Conservation (phyloP, 2,113 vertebrate genomes). For the Hipposideros armiger region DNA sequence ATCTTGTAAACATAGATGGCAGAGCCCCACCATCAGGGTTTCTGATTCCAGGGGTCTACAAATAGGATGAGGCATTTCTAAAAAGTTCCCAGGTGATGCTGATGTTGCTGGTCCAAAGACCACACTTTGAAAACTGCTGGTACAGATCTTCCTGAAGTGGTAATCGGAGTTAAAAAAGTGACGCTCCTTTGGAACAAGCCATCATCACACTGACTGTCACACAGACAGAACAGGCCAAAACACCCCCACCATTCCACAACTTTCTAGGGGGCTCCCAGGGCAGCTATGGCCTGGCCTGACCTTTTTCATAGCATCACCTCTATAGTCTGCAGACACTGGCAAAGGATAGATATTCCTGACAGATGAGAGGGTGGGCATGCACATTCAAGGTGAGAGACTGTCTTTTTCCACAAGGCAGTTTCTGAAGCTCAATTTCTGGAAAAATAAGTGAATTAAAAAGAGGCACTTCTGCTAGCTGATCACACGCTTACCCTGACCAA, state of each 20-base stretch:
- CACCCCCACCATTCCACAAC: not conserved
- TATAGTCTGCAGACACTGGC: not conserved
- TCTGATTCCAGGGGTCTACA: not conserved
- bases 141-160: not conserved
- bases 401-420: not conserved
- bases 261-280: not conserved
- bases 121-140: not conserved
- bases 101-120: not conserved
- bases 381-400: not conserved
- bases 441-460: not conserved
- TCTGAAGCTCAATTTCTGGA: slow-evolving; percentile 3
- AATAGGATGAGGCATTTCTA: not conserved
- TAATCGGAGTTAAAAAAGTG: not conserved
- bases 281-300: not conserved
- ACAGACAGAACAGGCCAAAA: not conserved
- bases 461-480: not conserved
- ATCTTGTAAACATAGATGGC: not conserved
- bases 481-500: not conserved
- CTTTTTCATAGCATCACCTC: not conserved
- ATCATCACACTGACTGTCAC: not conserved
- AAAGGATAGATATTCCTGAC: not conserved
- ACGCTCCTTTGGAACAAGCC: not conserved
- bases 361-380: not conserved
- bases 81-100: not conserved
- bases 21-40: not conserved